Percentiles rank a stretch among this genome's conserved stretches.
Evolutionary conservation across 2,888 invertebrate species (phyloP).

Genomic region (Tridacna gigas): DNA sequence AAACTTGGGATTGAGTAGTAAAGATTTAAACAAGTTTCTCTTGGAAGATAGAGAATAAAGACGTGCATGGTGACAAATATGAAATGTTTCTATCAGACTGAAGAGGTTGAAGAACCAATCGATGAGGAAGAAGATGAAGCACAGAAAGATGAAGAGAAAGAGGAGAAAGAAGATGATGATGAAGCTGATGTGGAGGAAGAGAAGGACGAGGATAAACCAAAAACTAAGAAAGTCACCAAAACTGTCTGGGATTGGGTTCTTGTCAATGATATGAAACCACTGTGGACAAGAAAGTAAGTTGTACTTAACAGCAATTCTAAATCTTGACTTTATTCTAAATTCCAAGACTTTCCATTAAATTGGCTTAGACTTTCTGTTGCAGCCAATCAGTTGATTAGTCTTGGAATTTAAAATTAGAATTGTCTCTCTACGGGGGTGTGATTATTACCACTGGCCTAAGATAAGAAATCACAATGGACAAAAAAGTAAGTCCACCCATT

Average conservation of each 20-base stretch:
- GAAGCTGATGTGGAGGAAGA: constrained; percentile 88
- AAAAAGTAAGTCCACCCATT: constrained; percentile 88
- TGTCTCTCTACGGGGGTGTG: too few relatives aligned
- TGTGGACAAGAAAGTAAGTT: constrained; percentile 96
- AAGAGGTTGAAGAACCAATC: constrained; percentile 90
- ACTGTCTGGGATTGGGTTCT: constrained; percentile 99
- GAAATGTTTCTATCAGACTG: constrained; percentile 86
- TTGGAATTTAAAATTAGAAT: neutral
- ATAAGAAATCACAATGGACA: constrained; percentile 99
- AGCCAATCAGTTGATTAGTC: neutral
- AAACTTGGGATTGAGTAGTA: too few relatives aligned
- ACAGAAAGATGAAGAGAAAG: constrained; percentile 79
- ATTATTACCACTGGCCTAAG: too few relatives aligned
- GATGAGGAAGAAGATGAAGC: constrained; percentile 86
- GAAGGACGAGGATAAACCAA: constrained; percentile 89
- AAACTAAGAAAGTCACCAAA: constrained; percentile 95
- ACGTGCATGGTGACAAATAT: neutral
- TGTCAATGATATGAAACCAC: constrained; percentile 98
- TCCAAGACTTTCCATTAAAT: neutral
- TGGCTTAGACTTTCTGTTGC: neutral
- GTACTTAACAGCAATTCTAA: too few relatives aligned
- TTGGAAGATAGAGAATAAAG: neutral
- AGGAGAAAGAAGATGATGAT: constrained; percentile 77
- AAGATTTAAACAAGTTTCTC: neutral
- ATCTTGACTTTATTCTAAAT: neutral